Base-by-base conservation (phyloP, 2,888 invertebrate genomes). In the Andrena hattorfiana region DNA sequence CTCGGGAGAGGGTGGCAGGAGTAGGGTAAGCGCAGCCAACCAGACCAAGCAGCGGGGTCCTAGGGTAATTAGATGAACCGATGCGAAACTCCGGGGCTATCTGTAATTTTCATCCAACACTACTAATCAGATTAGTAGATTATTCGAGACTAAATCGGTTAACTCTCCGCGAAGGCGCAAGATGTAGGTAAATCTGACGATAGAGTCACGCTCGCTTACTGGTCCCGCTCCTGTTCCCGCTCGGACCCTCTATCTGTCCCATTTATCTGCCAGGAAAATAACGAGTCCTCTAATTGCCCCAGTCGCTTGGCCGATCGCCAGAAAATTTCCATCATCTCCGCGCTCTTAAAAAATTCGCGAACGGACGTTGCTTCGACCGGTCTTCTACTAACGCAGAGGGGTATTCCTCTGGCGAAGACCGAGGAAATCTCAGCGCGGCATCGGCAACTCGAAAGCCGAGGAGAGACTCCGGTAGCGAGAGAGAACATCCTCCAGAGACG, bases 61-160 rank as follows among this genome's bases (percentile, higher is more conserved):
- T 72, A 60, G n/a, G 76, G 81, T 89, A 87, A 89, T 87, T 89
- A 89, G 85, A 89, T 77, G 85, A 83, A 81, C 87, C 81, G 79
- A 89, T 78, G 89, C 83, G 83, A 78, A 83, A 85, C 89, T 89
- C 83, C 74, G 60, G 73, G 85, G 85, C 80, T 89, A 88, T 89
- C 89, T 88, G 84, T 89, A 88, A 87, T 89, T 87, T 88, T 88
- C 88, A 87, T 89, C 89, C 81, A 78, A 79, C 76, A 35, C 63
- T 49, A 77, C 77, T 82, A 88, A 88, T 87, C 88, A 63, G 88
- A 88, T 88, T 89, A 87, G 85, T 78, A 85, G 87, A 88, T 88
- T 89, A 88, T 89, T 87, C 88, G 62, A 73, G 74, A 63, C 74
- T 81, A 89, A 88, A 88, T 89, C 84, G 83, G 81, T 87, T 87